Conservation (phyloP, 2,113 vertebrate genomes). For the Megalops atlanticus region DNA sequence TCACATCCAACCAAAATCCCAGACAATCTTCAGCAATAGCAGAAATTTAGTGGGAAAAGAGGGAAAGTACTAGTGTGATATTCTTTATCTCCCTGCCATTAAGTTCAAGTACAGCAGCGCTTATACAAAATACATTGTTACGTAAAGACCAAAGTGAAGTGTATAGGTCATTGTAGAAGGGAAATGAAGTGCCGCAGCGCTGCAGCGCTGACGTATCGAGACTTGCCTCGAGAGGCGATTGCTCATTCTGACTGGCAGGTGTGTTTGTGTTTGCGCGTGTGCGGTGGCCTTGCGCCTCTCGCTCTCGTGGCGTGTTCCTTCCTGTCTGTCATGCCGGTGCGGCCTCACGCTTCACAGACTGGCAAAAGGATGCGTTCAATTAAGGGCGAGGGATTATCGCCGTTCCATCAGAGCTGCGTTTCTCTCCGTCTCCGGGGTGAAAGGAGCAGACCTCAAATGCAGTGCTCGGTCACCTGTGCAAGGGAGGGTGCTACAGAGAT, state of each 20-base stretch:
- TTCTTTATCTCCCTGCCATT: background rate
- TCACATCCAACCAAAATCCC: background rate
- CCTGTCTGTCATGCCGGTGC: slow-evolving; percentile 60
- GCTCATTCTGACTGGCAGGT: slow-evolving; percentile 70
- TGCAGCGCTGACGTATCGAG: slow-evolving; percentile 69
- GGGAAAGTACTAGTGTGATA: background rate
- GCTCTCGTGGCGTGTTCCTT: slow-evolving; percentile 55
- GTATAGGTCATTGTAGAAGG: slow-evolving; percentile 32
- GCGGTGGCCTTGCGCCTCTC: slow-evolving; percentile 53
- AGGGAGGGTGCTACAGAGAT: slow-evolving; percentile 18
- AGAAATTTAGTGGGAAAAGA: background rate
- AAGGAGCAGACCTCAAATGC: background rate
- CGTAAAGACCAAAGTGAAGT: background rate
- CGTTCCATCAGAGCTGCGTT: background rate
- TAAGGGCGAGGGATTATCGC: background rate
- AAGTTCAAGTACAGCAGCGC: background rate
- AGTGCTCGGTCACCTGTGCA: background rate
- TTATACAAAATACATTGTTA: background rate
- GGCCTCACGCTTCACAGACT: slow-evolving; percentile 48
- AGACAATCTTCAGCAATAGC: background rate
- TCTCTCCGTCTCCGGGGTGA: background rate
- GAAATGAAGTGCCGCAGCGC: slow-evolving; percentile 48
- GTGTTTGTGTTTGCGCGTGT: slow-evolving; percentile 56
- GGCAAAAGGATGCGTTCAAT: slow-evolving; percentile 39
- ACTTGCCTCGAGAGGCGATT: slow-evolving; percentile 62